phyloP scores from a whole-genome alignment of 2,797 vertebrate genomes.

The Urosaurus nigricauda region DNA sequence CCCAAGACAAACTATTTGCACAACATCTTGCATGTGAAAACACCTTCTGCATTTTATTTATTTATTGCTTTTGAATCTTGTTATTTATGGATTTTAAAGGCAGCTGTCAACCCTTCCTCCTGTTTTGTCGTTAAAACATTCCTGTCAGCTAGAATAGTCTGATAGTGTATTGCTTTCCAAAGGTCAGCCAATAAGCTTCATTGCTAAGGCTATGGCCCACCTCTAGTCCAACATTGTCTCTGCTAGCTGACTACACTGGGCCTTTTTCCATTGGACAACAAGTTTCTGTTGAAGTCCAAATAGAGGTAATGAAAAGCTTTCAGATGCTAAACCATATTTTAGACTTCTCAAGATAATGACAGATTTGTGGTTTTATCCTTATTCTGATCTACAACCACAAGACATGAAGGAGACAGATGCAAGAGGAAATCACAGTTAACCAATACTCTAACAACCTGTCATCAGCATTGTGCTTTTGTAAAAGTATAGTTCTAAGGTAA shows the following conservation, averaged over 20 bases:
- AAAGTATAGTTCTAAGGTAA: background rate
- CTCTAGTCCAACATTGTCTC: background rate
- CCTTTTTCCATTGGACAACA: background rate
- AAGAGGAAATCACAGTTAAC: background rate
- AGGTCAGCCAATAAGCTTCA: background rate
- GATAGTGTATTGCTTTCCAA: background rate
- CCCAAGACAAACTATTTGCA: too few relatives aligned
- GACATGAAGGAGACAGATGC: slow-evolving; percentile 1
- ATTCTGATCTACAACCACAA: background rate
- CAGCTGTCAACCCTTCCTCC: too few relatives aligned
- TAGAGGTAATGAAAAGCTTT: background rate
- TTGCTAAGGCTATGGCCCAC: background rate
- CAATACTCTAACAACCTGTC: background rate
- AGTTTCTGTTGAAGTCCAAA: rapidly evolving
- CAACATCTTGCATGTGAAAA: too few relatives aligned
- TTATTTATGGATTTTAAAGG: too few relatives aligned
- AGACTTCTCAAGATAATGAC: background rate
- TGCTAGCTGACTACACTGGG: background rate
- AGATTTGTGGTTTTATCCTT: background rate
- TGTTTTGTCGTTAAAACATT: background rate
- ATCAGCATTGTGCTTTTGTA: slow-evolving; percentile 1
- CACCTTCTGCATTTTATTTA: too few relatives aligned
- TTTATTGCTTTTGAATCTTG: too few relatives aligned
- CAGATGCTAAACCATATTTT: background rate
- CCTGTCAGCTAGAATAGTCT: background rate